Base-by-base conservation (phyloP, 2,888 invertebrate genomes). In the Cepaea hortensis region DNA sequence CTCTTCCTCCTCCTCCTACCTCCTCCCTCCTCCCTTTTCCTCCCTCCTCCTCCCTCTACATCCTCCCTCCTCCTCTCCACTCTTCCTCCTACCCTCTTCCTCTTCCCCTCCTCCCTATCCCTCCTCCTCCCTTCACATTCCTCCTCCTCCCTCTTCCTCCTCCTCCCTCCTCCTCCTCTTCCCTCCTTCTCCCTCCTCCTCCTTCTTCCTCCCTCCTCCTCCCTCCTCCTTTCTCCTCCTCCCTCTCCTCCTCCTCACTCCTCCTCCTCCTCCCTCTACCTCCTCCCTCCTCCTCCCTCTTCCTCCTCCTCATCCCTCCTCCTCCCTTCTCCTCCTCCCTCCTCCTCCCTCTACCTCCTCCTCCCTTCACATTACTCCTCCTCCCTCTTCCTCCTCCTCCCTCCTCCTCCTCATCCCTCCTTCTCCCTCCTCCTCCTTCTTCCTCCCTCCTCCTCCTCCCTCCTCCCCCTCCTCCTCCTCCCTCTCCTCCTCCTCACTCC, bases 211-310 rank as follows among this genome's bases (percentile, higher is more conserved):
- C 70, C 46, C 48, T 72, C 50, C n/a, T 62, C 72, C 50, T 72
- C 50, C 62, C 70, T 70, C 72, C 82, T 72, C 72, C 48, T 55
- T 72, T 50, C 50, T 55, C 55, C 62, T 72, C 82, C 50, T 46
- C 61, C 23, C 15, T 15, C 15, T 48, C 70, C 46, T n/a, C n/a
- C n/a, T n/a, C n/a, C n/a, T n/a, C n/a, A n/a, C n/a, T n/a, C n/a
- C n/a, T n/a, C n/a, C n/a, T 46, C 70, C 18, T 50, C 68, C 35
- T 46, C 50, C 46, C 15, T 23, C 46, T 46, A 20, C 23, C 15
- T 46, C 20, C 46, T 18, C 18, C 20, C 81, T 46, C 46, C 46
- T 65, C 46, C 81, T 68, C 23, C 35, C n/a, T n/a, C n/a, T n/a
- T n/a, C n/a, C n/a, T n/a, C n/a, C n/a, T n/a, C n/a, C n/a, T n/a